Evolutionary conservation across 1,140 invertebrate genomes (phyloP).

Genomic region (Eumaeus atala): DNA sequence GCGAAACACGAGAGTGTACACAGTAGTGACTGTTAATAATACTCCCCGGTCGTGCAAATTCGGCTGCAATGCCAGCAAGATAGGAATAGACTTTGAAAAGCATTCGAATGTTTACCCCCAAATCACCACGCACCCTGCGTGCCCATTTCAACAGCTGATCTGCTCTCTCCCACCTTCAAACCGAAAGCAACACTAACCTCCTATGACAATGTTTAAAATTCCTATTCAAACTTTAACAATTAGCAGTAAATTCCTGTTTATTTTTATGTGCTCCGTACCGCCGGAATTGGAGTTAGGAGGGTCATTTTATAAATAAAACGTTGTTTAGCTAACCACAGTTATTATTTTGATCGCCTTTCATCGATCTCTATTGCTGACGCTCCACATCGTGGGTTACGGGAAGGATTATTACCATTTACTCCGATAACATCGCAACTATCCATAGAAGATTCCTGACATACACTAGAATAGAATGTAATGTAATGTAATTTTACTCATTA

Average conservation of each 20-base stretch:
- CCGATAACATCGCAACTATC: too few relatives aligned
- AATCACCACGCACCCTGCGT: conserved; percentile 14
- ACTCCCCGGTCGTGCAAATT: too few relatives aligned
- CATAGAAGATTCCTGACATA: too few relatives aligned
- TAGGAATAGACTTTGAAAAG: conserved; percentile 2
- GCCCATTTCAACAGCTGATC: conserved; percentile 17
- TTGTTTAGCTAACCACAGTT: conserved; percentile 25
- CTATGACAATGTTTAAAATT: not conserved
- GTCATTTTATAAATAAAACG: conserved; percentile 19
- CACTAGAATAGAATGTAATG: too few relatives aligned
- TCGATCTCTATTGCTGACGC: too few relatives aligned
- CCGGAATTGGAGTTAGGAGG: conserved; percentile 1
- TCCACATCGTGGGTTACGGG: too few relatives aligned
- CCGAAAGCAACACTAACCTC: not conserved
- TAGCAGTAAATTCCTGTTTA: conserved; percentile 14
- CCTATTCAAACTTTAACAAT: not conserved
- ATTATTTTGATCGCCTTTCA: conserved; percentile 36
- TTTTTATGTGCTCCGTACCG: conserved; percentile 17
- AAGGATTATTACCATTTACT: too few relatives aligned
- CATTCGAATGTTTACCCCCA: conserved; percentile 14
- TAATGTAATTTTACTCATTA: too few relatives aligned
- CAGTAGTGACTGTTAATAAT: too few relatives aligned
- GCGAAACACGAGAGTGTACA: too few relatives aligned
- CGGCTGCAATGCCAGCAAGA: too few relatives aligned
- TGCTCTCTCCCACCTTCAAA: not conserved